Percentiles rank a stretch among this genome's conserved stretches.
phyloP scores from a whole-genome alignment of 1,140 invertebrate genomes.

The Elymnias hypermnestra region DNA sequence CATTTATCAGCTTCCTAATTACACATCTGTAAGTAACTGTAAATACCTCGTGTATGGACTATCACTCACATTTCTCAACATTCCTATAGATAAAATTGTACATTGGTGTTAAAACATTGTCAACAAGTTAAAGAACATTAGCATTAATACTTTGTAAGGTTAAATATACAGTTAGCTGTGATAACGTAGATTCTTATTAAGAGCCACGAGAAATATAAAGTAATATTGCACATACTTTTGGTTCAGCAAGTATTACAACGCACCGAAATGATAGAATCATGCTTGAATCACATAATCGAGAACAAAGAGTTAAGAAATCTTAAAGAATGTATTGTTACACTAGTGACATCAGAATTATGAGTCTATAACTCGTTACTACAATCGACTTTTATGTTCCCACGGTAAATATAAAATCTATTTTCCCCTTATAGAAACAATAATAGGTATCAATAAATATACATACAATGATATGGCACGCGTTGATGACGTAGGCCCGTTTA shows the following conservation, averaged over 20 bases:
- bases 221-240: too few species aligned
- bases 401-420: conserved; percentile 1
- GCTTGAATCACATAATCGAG: too few species aligned
- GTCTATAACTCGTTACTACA: too few species aligned
- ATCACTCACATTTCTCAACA: background rate
- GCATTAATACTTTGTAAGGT: too few species aligned
- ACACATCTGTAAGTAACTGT: background rate
- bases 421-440: too few species aligned
- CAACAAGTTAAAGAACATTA: background rate
- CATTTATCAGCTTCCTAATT: background rate
- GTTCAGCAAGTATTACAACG: too few species aligned
- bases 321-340: too few species aligned
- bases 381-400: background rate
- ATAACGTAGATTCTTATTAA: background rate
- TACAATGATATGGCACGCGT: conserved; percentile 6
- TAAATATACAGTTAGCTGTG: background rate
- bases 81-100: background rate
- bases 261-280: too few species aligned
- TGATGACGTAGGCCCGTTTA: conserved; percentile 5
- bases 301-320: too few species aligned
- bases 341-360: background rate
- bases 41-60: background rate
- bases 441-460: too few species aligned
- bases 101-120: background rate
- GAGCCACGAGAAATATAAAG: background rate